Percentiles rank a stretch among this genome's conserved stretches.
Evolutionary conservation across 2,888 invertebrate genomes (phyloP).

Genomic region (Melinaea menophilus): DNA sequence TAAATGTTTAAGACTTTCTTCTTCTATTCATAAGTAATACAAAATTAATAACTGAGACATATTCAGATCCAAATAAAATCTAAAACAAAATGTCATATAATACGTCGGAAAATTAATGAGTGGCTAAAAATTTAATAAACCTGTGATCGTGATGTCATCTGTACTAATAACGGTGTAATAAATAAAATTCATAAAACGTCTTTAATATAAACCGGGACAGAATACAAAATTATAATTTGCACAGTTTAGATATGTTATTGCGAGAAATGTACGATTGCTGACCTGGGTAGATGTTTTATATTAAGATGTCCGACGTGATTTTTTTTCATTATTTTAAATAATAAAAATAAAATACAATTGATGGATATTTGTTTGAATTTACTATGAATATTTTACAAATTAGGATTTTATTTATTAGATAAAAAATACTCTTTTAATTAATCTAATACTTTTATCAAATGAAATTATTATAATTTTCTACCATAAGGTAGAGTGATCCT

Average conservation of each 20-base stretch:
- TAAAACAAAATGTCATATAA: constrained; percentile 11
- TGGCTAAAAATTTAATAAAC: constrained; percentile 5
- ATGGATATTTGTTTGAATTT: too few species aligned
- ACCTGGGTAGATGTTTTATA: constrained; percentile 14
- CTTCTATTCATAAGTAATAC: too few species aligned
- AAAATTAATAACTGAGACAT: constrained; percentile 10
- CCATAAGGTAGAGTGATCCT: too few species aligned
- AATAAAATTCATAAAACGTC: constrained; percentile 43
- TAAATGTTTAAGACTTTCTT: too few species aligned
- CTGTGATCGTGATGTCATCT: constrained; percentile 36
- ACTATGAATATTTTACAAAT: constrained; percentile 18
- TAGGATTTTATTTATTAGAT: background rate
- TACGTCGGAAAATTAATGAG: too few species aligned
- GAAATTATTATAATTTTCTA: too few species aligned
- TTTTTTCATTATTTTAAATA: too few species aligned
- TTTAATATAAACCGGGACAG: constrained; percentile 40
- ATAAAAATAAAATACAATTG: too few species aligned
- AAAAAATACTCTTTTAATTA: too few species aligned
- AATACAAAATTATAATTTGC: constrained; percentile 43
- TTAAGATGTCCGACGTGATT: background rate
- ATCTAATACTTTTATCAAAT: too few species aligned
- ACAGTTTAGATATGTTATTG: constrained; percentile 37
- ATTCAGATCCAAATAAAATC: constrained; percentile 22
- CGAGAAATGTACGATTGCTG: constrained; percentile 18
- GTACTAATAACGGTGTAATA: constrained; percentile 36